These are phyloP conservation scores for Naja naja DNA, from an alignment of 2,113 vertebrate species.

Conservation along the genomic window DNA sequence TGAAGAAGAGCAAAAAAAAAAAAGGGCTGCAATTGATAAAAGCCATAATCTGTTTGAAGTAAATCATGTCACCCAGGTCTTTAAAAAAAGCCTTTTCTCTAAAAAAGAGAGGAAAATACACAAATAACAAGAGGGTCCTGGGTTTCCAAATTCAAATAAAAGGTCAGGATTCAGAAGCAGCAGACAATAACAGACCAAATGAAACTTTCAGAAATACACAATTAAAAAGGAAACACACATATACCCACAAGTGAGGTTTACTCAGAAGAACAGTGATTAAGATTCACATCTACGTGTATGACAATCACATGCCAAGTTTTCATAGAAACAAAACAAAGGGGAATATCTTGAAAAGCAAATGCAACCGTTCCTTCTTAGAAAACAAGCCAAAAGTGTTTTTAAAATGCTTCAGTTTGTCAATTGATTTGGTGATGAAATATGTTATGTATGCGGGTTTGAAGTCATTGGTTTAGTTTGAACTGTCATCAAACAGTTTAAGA, in stretches of 20 bases:
- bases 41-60: not conserved
- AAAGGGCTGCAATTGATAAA: not conserved
- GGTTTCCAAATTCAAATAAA: not conserved
- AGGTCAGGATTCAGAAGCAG: not conserved
- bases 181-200: not conserved
- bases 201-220: not conserved
- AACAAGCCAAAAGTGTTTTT: not conserved
- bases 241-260: not conserved
- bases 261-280: not conserved
- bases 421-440: too few species aligned
- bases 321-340: not conserved
- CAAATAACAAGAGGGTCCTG: not conserved
- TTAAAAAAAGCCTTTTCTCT: not conserved
- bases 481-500: too few species aligned
- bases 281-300: not conserved
- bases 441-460: too few species aligned
- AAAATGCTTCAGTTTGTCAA: not conserved
- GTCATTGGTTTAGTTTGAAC: too few species aligned
- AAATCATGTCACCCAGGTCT: not conserved
- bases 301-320: not conserved
- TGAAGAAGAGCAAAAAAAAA: not conserved
- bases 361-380: not conserved
- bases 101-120: not conserved
- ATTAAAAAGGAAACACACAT: too few species aligned
- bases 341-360: not conserved